Percentiles rank a stretch among this genome's conserved stretches.
Evolutionary conservation across 1,140 invertebrate species (phyloP).

Genomic region (Aphaenogaster floridana): DNA sequence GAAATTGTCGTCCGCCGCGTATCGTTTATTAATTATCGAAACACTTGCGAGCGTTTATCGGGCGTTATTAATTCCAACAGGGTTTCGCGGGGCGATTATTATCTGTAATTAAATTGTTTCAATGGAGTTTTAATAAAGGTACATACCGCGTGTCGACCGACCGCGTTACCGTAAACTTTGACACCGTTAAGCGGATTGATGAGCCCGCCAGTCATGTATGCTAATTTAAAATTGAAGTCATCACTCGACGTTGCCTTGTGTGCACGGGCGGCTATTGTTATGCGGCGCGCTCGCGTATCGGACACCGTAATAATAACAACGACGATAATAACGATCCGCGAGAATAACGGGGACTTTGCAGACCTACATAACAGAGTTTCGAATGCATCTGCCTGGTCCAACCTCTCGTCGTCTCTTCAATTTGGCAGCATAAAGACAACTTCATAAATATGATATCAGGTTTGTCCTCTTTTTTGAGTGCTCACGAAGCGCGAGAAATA

Average conservation of each 20-base stretch:
- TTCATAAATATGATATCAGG: conserved; percentile 30
- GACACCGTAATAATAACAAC: conserved; percentile 59
- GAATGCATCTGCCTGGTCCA: conserved; percentile 16
- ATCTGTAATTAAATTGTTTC: not conserved
- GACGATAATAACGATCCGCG: conserved; percentile 60
- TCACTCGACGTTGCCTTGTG: conserved; percentile 1
- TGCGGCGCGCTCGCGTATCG: conserved; percentile 45
- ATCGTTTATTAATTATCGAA: conserved; percentile 30
- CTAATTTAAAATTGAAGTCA: conserved; percentile 60
- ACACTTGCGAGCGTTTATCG: conserved; percentile 1
- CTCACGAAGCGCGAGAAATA: not conserved
- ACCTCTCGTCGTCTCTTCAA: conserved; percentile 5
- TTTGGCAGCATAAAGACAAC: conserved; percentile 1
- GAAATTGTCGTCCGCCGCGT: not conserved
- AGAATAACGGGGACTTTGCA: conserved; percentile 54
- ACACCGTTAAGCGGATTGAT: conserved; percentile 16
- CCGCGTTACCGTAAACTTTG: conserved; percentile 20
- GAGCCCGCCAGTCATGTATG: conserved; percentile 5
- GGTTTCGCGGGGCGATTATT: not conserved
- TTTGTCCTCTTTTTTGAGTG: conserved; percentile 8
- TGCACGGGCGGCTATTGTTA: conserved; percentile 51
- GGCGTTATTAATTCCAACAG: conserved; percentile 4
- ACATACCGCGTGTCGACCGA: not conserved
- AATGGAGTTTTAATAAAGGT: conserved; percentile 33
- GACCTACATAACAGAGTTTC: not conserved